Conservation (phyloP, 2,797 vertebrate genomes). For the Parauchenoglanis ngamensis region DNA sequence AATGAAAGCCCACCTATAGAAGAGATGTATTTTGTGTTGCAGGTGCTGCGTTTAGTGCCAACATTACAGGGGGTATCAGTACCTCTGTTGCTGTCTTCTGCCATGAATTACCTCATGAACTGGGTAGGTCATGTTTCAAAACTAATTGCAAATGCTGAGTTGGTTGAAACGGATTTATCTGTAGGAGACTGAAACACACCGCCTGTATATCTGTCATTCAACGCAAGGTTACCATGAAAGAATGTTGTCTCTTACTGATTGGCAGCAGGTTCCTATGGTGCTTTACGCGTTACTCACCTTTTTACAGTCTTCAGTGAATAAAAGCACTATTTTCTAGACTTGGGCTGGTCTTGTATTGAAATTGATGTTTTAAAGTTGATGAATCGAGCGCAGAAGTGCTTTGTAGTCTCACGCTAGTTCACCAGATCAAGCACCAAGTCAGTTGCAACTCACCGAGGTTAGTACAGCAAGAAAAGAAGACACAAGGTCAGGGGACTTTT, state of each 20-base stretch:
- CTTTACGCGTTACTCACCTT: not conserved
- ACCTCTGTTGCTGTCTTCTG: conserved; percentile 98
- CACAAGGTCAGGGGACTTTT: not conserved
- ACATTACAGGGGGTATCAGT: conserved; percentile 94
- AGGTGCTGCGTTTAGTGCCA: conserved; percentile 97
- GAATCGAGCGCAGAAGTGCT: not conserved
- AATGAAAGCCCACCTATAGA: not conserved
- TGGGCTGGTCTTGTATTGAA: not conserved
- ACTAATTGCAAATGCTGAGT: not conserved
- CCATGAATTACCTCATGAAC: conserved; percentile 96
- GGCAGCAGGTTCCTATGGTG: not conserved
- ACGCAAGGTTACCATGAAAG: no score
- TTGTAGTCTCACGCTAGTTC: not conserved
- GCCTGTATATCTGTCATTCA: not conserved
- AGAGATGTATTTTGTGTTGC: conserved; percentile 12
- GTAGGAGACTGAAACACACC: not conserved
- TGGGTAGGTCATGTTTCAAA: conserved; percentile 79
- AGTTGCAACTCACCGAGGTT: not conserved
- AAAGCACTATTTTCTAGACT: not conserved
- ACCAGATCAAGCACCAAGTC: not conserved
- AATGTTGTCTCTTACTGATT: not conserved
- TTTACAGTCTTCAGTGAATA: not conserved
- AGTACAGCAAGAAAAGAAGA: not conserved
- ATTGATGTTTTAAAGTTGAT: no score
- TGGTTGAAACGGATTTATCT: not conserved